These are phyloP conservation scores for Erythrocebus patas DNA, from an alignment of 2,113 vertebrate species.

Conservation along the genomic window DNA sequence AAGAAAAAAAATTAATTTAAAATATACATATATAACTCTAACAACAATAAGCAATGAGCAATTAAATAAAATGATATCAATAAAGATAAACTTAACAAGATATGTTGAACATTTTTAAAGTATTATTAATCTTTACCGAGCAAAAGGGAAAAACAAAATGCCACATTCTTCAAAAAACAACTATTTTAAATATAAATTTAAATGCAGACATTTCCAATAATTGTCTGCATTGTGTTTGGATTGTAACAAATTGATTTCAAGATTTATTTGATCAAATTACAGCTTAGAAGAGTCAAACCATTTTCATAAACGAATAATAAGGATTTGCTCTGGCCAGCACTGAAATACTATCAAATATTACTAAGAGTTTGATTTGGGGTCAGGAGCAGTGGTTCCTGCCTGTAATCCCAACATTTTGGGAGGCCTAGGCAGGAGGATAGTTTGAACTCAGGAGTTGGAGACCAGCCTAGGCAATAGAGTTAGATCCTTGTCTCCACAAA, in stretches of 20 bases:
- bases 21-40: background rate
- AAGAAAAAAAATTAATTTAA: too few relatives aligned
- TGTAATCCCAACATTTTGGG: too few relatives aligned
- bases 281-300: background rate
- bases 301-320: background rate
- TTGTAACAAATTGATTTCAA: background rate
- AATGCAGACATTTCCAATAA: background rate
- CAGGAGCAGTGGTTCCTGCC: too few relatives aligned
- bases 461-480: too few relatives aligned
- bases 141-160: background rate
- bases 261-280: background rate
- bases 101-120: background rate
- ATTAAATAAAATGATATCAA: background rate
- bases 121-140: background rate
- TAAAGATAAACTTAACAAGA: background rate
- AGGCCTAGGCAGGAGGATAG: too few relatives aligned
- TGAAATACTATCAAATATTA: background rate
- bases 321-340: background rate
- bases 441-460: too few relatives aligned
- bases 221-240: background rate
- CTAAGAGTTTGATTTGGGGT: background rate
- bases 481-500: too few relatives aligned
- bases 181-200: background rate
- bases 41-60: background rate
- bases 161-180: background rate